These are phyloP conservation scores for Synanthedon myopaeformis DNA, from an alignment of 2,888 invertebrate genomes.

Conservation along the genomic window DNA sequence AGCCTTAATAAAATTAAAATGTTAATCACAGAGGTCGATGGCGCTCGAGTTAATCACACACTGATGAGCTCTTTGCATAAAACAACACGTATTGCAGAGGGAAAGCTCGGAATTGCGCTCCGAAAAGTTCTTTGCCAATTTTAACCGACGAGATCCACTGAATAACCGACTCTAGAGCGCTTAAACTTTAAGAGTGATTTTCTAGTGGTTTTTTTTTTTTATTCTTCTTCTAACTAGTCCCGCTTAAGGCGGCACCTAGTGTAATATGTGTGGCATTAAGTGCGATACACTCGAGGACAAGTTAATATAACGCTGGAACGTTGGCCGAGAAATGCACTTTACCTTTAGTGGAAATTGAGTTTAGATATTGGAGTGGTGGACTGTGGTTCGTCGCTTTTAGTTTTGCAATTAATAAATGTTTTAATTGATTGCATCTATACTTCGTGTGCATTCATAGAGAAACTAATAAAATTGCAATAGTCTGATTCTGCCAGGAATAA, in stretches of 20 bases:
- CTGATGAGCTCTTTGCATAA: constrained; percentile 8
- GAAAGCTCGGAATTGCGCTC: constrained; percentile 1
- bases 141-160: neutral
- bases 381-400: neutral
- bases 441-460: too few species aligned
- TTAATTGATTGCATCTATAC: too few species aligned
- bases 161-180: constrained; percentile 1
- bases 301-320: neutral
- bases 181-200: neutral
- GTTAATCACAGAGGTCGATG: neutral
- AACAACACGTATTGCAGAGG: constrained; percentile 5
- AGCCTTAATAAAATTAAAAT: neutral
- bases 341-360: neutral
- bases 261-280: neutral
- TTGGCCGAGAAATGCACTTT: neutral
- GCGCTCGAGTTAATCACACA: constrained; percentile 14
- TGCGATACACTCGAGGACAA: neutral
- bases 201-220: neutral
- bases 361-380: neutral
- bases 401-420: neutral
- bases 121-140: constrained; percentile 1
- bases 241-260: neutral
- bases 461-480: too few species aligned
- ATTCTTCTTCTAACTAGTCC: neutral
- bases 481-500: too few species aligned